phyloP scores from a whole-genome alignment of 2,113 vertebrate genomes.

The Tetrao urogallus region DNA sequence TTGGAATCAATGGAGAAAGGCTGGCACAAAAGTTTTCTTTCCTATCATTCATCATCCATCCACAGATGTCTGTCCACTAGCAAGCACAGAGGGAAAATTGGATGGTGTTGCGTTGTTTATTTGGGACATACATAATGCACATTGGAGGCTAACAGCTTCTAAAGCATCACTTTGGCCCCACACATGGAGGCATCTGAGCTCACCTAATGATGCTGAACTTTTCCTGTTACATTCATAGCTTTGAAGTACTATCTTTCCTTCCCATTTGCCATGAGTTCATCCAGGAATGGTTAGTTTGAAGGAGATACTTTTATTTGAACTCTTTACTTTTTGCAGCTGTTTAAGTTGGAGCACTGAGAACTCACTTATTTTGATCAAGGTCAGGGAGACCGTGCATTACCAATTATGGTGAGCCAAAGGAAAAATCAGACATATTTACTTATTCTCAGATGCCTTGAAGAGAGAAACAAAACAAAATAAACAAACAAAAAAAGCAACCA shows the following conservation, averaged over 20 bases:
- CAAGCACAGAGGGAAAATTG: not conserved
- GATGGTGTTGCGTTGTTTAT: not conserved
- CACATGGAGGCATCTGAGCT: not conserved
- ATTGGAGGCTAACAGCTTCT: not conserved
- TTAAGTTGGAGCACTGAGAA: not conserved
- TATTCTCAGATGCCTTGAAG: not conserved
- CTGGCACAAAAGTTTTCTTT: not conserved
- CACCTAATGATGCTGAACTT: not conserved
- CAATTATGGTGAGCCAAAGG: not conserved
- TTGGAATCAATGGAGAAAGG: not conserved
- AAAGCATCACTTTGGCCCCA: not conserved
- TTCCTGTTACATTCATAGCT: not conserved
- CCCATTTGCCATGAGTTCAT: not conserved
- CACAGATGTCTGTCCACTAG: not conserved
- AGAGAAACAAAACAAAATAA: not conserved
- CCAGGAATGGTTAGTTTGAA: not conserved
- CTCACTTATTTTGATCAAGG: not conserved
- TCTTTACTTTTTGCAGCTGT: not conserved
- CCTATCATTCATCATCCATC: not conserved
- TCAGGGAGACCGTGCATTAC: not conserved
- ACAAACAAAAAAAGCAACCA: not conserved
- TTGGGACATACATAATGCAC: not conserved
- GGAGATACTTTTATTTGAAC: not conserved
- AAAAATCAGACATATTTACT: too few relatives aligned
- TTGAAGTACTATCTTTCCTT: not conserved